Evolutionary conservation across 2,797 vertebrate genomes (phyloP), one percentile per base, ranked within the genome.

Genomic region (Sciurus carolinensis): DNA sequence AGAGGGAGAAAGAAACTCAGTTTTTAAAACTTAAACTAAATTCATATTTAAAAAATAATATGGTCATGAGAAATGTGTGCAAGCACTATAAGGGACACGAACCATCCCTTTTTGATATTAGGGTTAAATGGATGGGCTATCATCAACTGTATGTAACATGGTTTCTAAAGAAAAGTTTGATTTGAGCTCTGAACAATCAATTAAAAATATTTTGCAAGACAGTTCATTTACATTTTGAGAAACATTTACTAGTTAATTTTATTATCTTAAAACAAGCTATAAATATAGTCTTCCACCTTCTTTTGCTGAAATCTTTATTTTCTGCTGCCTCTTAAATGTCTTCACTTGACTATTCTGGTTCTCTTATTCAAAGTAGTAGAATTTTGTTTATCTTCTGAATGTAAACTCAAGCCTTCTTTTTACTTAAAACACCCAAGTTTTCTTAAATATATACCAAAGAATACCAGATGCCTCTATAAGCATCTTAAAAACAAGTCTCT

Each of bases 341-440:
- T 93, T 90, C 14, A 83, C 59, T 87, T 94, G 62, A 95, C 80
- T 79, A 69, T 67, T 87, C 71, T 94, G 42, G 22, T 79, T 85
- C n/a, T 92, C 5, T 83, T 89, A 92, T 72, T 69, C 54, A 95
- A 87, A 95, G 75, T 86, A 96, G 73, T 80, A 89, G 91, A 69
- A 50, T 54, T 20, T 90, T 72, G 93, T 39, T 36, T 89, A 76
- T 59, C 18, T 82, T 77, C 73, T 92, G 71, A 93, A 72, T 64
- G 75, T 66, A 80, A 89, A 89, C 73, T 95, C 50, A 67, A 86
- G 72, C 9, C 20, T 95, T 83, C n/a, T 72, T 69, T 94, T 84
- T 80, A 93, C 33, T 79, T 20, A 87, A 93, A 92, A 95, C 52
- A 72, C 42, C 73, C 18, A 62, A 54, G 14, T 91, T 92, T 95